These are phyloP conservation scores for Cryptocheilus praepositus DNA, from an alignment of 2,888 invertebrate genomes.

Conservation along the genomic window DNA sequence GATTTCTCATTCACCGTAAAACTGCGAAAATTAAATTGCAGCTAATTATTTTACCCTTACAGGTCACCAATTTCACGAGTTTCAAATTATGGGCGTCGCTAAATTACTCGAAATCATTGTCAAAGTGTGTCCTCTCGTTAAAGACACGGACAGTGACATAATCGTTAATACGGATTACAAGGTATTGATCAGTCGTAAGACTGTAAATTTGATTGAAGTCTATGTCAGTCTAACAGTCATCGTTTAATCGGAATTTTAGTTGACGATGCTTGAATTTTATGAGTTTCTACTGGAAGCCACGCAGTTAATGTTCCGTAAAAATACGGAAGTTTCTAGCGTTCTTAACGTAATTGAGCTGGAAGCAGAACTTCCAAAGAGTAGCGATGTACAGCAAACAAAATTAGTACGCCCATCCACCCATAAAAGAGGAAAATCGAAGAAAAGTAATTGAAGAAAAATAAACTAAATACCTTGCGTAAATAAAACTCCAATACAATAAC, in stretches of 20 bases:
- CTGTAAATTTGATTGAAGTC: not conserved
- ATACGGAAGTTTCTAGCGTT: no score
- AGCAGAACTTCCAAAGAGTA: no score
- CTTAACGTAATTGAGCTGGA: no score
- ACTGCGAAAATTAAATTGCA: no score
- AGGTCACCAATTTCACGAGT: slow-evolving; percentile 59
- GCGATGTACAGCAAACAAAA: no score
- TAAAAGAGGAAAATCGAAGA: not conserved
- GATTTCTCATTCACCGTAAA: no score
- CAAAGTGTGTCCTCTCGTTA: slow-evolving; percentile 76
- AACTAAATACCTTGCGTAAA: not conserved
- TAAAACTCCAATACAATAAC: no score
- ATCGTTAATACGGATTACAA: slow-evolving; percentile 77
- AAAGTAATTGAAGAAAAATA: not conserved
- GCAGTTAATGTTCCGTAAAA: no score
- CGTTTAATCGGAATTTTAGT: slow-evolving; percentile 42
- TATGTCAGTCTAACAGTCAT: slow-evolving; percentile 1
- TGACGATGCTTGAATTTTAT: slow-evolving; percentile 80
- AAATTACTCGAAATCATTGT: slow-evolving; percentile 65
- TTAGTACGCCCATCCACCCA: not conserved
- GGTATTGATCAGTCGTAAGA: slow-evolving; percentile 29
- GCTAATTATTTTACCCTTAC: not conserved
- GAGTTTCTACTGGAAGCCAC: slow-evolving; percentile 68
- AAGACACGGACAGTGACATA: slow-evolving; percentile 56
- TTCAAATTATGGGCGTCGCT: slow-evolving; percentile 63